Base-by-base conservation (phyloP, 2,888 invertebrate species). In the Tenthredo amoena region DNA sequence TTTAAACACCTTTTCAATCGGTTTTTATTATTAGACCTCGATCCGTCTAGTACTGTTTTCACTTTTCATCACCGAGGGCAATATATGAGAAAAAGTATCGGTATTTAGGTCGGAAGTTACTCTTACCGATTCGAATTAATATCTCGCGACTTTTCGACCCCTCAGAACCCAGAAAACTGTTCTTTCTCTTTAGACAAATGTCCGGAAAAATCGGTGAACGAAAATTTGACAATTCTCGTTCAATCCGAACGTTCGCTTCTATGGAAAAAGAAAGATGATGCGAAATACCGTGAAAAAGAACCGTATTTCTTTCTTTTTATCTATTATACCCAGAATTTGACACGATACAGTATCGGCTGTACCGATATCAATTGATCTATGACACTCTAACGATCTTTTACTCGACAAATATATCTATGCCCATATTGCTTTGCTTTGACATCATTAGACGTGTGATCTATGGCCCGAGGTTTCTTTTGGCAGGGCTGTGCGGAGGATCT, bases 401-500 rank as follows among this genome's bases (percentile, higher is more conserved):
- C 18, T 72, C n/a, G 12, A 40, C 72, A 40, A 72, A 72, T 72
- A 72, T 72, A 5, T 40, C 7, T 15, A 47, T 47, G 47, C 47
- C 12, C 26, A 26, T 47, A 47, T 47, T 47, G 47, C 47, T 47
- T 12, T 15, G 15, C 40, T 72, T 37, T 72, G 72, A 40, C 72
- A 72, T 37, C 40, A 72, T 72, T 72, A 21, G 72, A 72, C 40
- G 72, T 72, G 40, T 72, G 72, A 72, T 72, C 40, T 72, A 72
- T 72, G 26, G n/a, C 72, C 37, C 10, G 40, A 9, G 7, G 40
- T 34, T 71, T 15, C 5, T 18, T 26, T n/a, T n/a, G 9, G 4
- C 40, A 72, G 72, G 40, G 40, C 37, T 72, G 72, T 72, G 43
- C 34, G n/a, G 40, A 72, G 71, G 71, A n/a, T 40, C 18, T 34